Conservation (phyloP, 1,140 invertebrate genomes). For the Drosophila melanica region DNA sequence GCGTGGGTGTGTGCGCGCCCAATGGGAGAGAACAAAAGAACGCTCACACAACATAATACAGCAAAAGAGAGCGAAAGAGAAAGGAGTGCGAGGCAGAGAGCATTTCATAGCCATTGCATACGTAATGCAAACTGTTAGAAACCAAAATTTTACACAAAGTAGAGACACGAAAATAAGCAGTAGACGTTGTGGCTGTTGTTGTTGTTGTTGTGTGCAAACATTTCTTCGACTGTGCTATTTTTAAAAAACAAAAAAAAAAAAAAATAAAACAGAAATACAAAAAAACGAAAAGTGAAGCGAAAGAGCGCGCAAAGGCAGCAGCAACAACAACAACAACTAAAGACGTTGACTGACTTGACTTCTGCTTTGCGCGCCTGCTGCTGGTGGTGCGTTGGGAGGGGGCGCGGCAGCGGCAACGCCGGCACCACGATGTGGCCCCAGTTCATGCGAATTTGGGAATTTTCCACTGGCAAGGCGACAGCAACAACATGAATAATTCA, state of each 20-base stretch:
- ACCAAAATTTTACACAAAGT: conserved; percentile 38
- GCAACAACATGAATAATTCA: conserved; percentile 79
- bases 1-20: conserved; percentile 40
- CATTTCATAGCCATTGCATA: conserved; percentile 19
- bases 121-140: conserved; percentile 38
- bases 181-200: conserved; percentile 17
- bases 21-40: conserved; percentile 27
- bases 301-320: conserved; percentile 49
- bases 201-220: conserved; percentile 65
- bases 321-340: conserved; percentile 31
- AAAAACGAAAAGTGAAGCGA: conserved; percentile 40
- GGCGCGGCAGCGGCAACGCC: conserved; percentile 34
- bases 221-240: conserved; percentile 79
- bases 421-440: conserved; percentile 55
- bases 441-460: conserved; percentile 81
- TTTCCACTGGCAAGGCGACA: conserved; percentile 74
- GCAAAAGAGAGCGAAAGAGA: neutral
- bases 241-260: conserved; percentile 54
- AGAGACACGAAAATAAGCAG: conserved; percentile 52
- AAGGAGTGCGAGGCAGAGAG: conserved; percentile 10
- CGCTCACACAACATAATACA: neutral
- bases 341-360: conserved; percentile 64
- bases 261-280: conserved; percentile 8
- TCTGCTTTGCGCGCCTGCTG: conserved; percentile 31
- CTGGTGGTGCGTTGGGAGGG: neutral